These are phyloP conservation scores for Mobula birostris DNA, from an alignment of 2,113 vertebrate species.

Conservation along the genomic window DNA sequence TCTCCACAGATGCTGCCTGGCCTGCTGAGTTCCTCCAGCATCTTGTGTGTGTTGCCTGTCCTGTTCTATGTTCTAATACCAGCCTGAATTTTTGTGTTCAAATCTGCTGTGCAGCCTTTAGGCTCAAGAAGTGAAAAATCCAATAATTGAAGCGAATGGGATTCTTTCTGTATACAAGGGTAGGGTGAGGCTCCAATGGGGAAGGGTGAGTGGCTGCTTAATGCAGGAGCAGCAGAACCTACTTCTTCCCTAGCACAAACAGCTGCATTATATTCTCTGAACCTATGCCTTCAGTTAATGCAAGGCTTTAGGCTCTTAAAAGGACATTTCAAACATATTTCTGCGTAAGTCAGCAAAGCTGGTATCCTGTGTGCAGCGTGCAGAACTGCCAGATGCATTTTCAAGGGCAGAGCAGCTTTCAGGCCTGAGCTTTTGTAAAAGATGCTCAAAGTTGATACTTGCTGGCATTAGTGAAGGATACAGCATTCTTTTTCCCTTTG, in stretches of 20 bases:
- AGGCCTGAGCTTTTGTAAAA: neutral
- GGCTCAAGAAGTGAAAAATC: no score
- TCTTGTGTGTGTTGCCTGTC: no score
- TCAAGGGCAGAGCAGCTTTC: neutral
- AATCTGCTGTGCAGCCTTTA: no score
- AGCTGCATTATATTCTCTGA: neutral
- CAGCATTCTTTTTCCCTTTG: neutral
- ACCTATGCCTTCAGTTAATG: neutral
- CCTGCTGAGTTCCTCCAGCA: no score
- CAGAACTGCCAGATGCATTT: neutral
- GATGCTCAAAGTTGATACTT: neutral
- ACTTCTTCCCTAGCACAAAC: neutral
- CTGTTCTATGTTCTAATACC: no score
- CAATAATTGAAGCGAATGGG: no score
- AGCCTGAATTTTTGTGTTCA: no score
- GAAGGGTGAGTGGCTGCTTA: no score
- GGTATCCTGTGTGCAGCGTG: neutral
- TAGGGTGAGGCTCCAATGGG: neutral
- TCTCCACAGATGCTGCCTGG: no score
- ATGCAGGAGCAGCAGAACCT: neutral
- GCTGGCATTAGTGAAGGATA: neutral
- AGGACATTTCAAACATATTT: neutral
- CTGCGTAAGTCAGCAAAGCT: constrained; percentile 8
- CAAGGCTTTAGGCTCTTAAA: neutral
- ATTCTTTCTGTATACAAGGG: neutral